phyloP scores from a whole-genome alignment of 2,113 vertebrate genomes.

The Scartelaos histophorus region DNA sequence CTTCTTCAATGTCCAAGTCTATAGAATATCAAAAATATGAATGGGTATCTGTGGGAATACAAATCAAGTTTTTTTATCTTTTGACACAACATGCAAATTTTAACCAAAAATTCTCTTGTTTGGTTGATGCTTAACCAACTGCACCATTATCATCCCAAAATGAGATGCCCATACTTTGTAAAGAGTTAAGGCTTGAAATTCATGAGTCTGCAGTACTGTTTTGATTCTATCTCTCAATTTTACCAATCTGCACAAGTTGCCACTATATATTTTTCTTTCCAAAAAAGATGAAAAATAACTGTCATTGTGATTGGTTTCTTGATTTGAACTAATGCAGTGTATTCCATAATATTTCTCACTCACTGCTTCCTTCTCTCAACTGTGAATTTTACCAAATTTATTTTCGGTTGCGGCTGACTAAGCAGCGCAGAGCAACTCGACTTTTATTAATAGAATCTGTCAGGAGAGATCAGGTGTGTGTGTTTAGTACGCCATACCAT shows the following conservation, averaged over 20 bases:
- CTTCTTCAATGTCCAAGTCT: background rate
- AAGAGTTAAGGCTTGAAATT: too few relatives aligned
- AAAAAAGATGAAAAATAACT: constrained; percentile 3
- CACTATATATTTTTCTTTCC: background rate
- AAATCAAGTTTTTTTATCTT: too few relatives aligned
- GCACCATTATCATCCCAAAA: too few relatives aligned
- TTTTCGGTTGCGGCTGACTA: constrained; percentile 40
- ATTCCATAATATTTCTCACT: constrained; percentile 33
- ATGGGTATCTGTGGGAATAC: too few relatives aligned
- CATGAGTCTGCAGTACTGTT: too few relatives aligned
- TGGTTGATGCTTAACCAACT: too few relatives aligned
- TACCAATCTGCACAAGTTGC: background rate
- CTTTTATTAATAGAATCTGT: constrained; percentile 49
- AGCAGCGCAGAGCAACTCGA: constrained; percentile 27
- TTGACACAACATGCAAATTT: too few relatives aligned
- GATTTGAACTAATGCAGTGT: constrained; percentile 18
- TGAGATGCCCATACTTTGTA: too few relatives aligned
- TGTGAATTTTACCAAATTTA: constrained; percentile 42
- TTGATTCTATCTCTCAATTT: background rate
- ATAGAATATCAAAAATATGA: background rate
- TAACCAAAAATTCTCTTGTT: too few relatives aligned
- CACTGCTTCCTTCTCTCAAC: constrained; percentile 37
- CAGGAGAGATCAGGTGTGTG: constrained; percentile 23
- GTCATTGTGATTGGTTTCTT: constrained; percentile 4
- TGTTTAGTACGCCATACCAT: constrained; percentile 31